Conservation (phyloP, 1,140 invertebrate genomes). For the Belonocnema kinseyi region DNA sequence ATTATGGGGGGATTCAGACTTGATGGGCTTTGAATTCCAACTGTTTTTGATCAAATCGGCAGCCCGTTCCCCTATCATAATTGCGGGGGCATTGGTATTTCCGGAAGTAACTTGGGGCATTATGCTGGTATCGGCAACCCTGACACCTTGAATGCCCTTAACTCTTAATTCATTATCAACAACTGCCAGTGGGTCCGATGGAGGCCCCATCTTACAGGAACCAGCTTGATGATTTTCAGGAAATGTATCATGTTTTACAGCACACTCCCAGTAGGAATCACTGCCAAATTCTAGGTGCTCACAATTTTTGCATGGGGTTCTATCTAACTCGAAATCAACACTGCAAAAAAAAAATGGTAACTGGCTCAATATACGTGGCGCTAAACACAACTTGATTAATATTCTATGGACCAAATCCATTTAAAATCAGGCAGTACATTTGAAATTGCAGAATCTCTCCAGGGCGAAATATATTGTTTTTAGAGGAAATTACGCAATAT, state of each 20-base stretch:
- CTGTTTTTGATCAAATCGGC: constrained; percentile 85
- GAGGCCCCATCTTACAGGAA: constrained; percentile 78
- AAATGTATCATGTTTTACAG: constrained; percentile 68
- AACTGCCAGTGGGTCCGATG: constrained; percentile 69
- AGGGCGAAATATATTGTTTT: too few species aligned
- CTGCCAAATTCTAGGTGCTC: constrained; percentile 76
- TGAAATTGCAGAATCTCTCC: too few species aligned
- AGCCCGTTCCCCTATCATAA: constrained; percentile 90
- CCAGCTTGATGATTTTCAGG: constrained; percentile 78
- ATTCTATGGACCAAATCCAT: too few species aligned
- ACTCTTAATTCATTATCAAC: constrained; percentile 74
- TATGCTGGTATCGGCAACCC: constrained; percentile 88
- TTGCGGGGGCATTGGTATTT: constrained; percentile 87
- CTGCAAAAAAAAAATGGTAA: constrained; percentile 36
- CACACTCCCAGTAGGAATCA: constrained; percentile 79
- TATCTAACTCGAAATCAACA: constrained; percentile 83
- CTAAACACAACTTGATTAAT: too few species aligned
- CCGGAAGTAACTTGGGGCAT: constrained; percentile 86
- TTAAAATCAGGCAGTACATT: too few species aligned
- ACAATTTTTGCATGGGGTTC: constrained; percentile 82
- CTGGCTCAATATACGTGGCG: too few species aligned
- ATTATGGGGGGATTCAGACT: too few species aligned
- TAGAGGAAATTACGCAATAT: too few species aligned
- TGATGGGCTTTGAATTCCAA: constrained; percentile 69
- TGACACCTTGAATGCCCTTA: constrained; percentile 81